phyloP scores from a whole-genome alignment of 2,113 vertebrate species.

The Microcebus jonahi region DNA sequence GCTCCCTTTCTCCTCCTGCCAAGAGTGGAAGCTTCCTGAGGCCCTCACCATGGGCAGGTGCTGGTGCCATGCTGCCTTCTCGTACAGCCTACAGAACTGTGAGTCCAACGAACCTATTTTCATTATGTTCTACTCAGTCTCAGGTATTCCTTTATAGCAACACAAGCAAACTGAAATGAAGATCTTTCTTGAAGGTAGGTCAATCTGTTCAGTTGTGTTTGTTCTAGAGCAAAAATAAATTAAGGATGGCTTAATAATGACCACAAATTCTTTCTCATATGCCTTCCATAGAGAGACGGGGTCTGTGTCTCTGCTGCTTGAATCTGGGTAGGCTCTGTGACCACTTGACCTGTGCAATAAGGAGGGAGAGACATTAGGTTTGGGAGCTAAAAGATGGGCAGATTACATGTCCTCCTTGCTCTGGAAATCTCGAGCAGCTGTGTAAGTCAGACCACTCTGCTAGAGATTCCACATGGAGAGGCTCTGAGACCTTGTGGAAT shows the following conservation, averaged over 20 bases:
- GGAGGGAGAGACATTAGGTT: not conserved
- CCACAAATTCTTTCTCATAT: not conserved
- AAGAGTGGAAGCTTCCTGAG: too few species aligned
- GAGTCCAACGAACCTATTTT: too few species aligned
- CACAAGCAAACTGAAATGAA: too few species aligned
- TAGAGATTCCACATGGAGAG: not conserved
- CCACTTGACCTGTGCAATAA: not conserved
- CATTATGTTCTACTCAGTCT: too few species aligned
- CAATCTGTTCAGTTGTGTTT: too few species aligned
- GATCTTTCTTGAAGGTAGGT: not conserved
- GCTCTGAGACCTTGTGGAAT: not conserved
- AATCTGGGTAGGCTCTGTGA: not conserved
- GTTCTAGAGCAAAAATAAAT: not conserved
- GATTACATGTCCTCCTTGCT: not conserved
- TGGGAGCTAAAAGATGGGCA: not conserved
- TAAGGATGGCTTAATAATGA: not conserved
- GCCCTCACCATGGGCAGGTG: too few species aligned
- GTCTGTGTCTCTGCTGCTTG: too few species aligned
- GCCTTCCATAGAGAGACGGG: not conserved
- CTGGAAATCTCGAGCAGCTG: not conserved
- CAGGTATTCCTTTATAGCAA: too few species aligned
- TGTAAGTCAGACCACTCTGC: not conserved
- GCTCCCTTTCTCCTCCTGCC: too few species aligned
- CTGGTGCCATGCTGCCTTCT: too few species aligned
- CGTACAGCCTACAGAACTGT: too few species aligned